A percentile compares a stretch with the other conserved stretches of the same genome.
These are phyloP conservation scores for Barypeithes pellucidus DNA, from an alignment of 2,888 invertebrate genomes.

Conservation along the genomic window DNA sequence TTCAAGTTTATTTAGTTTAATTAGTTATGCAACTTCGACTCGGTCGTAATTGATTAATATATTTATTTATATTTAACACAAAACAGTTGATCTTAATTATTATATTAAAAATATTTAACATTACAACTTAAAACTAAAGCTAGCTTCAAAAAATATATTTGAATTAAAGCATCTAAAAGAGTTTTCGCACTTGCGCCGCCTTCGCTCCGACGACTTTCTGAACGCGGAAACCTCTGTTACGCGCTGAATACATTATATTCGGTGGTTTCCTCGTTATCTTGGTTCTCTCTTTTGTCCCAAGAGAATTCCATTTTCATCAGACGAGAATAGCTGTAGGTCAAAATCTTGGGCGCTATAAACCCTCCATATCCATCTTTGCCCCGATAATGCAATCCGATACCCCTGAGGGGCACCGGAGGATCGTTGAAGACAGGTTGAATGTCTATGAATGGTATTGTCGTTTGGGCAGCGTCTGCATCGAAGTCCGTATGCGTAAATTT, in stretches of 20 bases:
- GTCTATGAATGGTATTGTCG: constrained; percentile 87
- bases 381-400: constrained; percentile 85
- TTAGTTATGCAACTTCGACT: too few relatives aligned
- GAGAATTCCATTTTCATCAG: constrained; percentile 74
- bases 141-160: too few relatives aligned
- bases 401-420: constrained; percentile 80
- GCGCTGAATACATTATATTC: not conserved
- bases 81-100: too few relatives aligned
- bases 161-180: too few relatives aligned
- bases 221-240: too few relatives aligned
- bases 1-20: too few relatives aligned
- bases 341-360: constrained; percentile 81
- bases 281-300: constrained; percentile 40
- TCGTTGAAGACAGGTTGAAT: constrained; percentile 79
- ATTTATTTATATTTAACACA: too few relatives aligned
- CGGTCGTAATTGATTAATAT: too few relatives aligned
- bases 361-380: constrained; percentile 81
- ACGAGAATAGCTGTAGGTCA: constrained; percentile 82
- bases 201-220: too few relatives aligned
- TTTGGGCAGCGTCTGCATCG: constrained; percentile 84
- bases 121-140: too few relatives aligned
- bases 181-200: too few relatives aligned
- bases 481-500: constrained; percentile 76
- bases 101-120: too few relatives aligned
- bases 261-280: not conserved